phyloP scores from a whole-genome alignment of 2,113 vertebrate genomes.

The Apistogramma diplotaenia region DNA sequence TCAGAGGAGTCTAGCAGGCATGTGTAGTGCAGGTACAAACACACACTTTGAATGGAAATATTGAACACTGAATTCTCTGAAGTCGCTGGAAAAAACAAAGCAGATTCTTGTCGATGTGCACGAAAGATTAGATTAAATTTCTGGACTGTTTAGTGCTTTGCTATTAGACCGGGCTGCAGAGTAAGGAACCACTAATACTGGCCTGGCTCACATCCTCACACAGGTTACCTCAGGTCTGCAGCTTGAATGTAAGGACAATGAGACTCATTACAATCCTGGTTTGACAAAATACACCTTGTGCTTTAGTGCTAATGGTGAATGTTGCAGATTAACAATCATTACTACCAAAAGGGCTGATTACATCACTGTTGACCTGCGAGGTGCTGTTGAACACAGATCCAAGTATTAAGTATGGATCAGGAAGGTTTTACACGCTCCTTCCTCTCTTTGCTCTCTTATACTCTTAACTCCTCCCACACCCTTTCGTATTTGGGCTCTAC shows the following conservation, averaged over 20 bases:
- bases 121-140: neutral
- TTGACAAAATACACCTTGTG: neutral
- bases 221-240: neutral
- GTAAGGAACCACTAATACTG: neutral
- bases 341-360: slow-evolving; percentile 40
- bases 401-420: slow-evolving; percentile 72
- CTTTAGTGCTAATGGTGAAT: slow-evolving; percentile 1
- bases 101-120: neutral
- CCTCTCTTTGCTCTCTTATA: slow-evolving; percentile 40
- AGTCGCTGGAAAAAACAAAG: neutral
- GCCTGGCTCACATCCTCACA: neutral
- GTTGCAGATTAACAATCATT: slow-evolving; percentile 53
- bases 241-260: neutral
- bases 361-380: slow-evolving; percentile 53
- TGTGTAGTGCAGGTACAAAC: neutral
- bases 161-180: neutral
- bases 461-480: slow-evolving; percentile 53
- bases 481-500: slow-evolving; percentile 60
- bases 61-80: no score
- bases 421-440: slow-evolving; percentile 40
- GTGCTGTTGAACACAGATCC: slow-evolving; percentile 63
- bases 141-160: neutral
- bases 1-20: neutral
- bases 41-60: neutral
- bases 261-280: neutral